Evolutionary conservation across 2,113 vertebrate species (phyloP).

Genomic region (Brachyistius frenatus): DNA sequence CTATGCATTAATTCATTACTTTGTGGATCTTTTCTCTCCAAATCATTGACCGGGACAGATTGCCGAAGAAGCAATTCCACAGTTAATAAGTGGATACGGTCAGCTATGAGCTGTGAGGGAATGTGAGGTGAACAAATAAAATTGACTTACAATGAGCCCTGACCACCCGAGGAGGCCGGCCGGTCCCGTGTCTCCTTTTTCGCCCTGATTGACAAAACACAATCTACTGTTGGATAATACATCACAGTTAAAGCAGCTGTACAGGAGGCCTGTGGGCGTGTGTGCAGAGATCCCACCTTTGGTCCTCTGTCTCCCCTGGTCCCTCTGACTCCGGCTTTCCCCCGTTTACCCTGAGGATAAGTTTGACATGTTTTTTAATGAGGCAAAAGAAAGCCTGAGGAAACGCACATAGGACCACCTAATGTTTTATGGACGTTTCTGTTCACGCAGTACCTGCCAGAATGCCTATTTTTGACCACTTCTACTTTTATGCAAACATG

Average conservation of each 20-base stretch:
- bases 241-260: not conserved
- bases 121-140: slow-evolving; percentile 1
- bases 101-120: not conserved
- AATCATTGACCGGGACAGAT: not conserved
- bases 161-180: slow-evolving; percentile 84
- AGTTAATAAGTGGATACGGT: not conserved
- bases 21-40: not conserved
- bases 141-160: slow-evolving; percentile 85
- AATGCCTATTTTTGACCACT: not conserved
- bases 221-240: slow-evolving; percentile 1
- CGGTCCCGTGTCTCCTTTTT: slow-evolving; percentile 79
- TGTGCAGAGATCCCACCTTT: slow-evolving; percentile 82
- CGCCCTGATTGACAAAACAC: slow-evolving; percentile 79
- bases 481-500: not conserved
- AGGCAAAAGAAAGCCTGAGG: slow-evolving; percentile 3
- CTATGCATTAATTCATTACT: not conserved
- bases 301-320: slow-evolving; percentile 84
- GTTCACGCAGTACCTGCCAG: not conserved
- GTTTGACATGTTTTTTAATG: slow-evolving; percentile 44
- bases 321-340: slow-evolving; percentile 85
- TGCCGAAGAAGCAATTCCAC: not conserved
- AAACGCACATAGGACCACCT: not conserved
- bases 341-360: slow-evolving; percentile 86
- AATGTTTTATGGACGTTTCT: slow-evolving; percentile 52
- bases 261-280: not conserved